Base-by-base conservation (phyloP, 2,888 invertebrate species). In the Monoplex corrugatus region DNA sequence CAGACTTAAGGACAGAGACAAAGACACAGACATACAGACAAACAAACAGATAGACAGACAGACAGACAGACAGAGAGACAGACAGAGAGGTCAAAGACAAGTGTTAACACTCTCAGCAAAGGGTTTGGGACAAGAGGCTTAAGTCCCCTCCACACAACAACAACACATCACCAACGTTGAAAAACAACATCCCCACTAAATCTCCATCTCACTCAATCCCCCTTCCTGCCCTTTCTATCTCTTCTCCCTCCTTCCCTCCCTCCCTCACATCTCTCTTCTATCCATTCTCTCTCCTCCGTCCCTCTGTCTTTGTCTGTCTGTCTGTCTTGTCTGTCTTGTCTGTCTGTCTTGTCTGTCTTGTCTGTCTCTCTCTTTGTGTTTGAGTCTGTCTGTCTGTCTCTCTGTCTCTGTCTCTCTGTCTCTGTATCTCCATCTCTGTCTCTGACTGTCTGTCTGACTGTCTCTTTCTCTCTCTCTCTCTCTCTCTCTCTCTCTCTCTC, bases 401-500 rank as follows among this genome's bases (percentile, higher is more conserved):
- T 23, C 85, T 28, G 8, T 86, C 86, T n/a, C 72, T 44, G 8
- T 68, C 35, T 28, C 38, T 45, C 8, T 38, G 1, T 57, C 35
- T n/a, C 45, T 57, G 35, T 45, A 8, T 32, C 57, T 16, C 82
- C 1, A 32, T 82, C 82, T 44, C 84, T 84, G 44, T 84, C 45
- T 84, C 84, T 1, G 28, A 32, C 84, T 84, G 44, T 16, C 82
- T 82, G 38, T 44, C 85, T 40, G 10, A 75, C 75, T 75, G 8
- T 35, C 35, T 32, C 75, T 75, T 10, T 35, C 35, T 32, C 75
- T 75, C n/a, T 35, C 8, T 32, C 75, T 75, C 8, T 35, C 35
- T 32, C 8, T 75, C n/a, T 75, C 8, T 75, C 75, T 35, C 8
- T 75, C 75, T 75, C 8, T 75, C 75, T 75, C 8, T 75, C 32